Conservation (phyloP, 2,888 invertebrate species). For the Drosophila fungiperda region DNA sequence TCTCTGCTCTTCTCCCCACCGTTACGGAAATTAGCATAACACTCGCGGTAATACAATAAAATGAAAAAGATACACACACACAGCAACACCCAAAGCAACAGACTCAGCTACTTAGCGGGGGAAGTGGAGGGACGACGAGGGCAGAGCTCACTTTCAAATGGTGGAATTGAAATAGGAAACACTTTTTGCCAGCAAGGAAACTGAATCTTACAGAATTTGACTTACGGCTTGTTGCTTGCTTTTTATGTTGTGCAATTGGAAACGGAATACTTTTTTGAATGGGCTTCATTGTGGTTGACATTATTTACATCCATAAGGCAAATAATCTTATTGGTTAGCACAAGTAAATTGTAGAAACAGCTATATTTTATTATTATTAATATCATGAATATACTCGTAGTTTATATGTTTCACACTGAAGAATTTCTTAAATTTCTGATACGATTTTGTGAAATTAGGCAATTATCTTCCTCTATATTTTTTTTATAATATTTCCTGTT, state of each 20-base stretch:
- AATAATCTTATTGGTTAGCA: slow-evolving; percentile 5
- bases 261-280: slow-evolving; percentile 21
- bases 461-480: background rate
- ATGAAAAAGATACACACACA: slow-evolving; percentile 69
- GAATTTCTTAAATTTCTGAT: too few relatives aligned
- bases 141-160: slow-evolving; percentile 71
- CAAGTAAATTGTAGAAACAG: background rate
- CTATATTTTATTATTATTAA: background rate
- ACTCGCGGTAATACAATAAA: slow-evolving; percentile 82
- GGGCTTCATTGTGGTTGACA: slow-evolving; percentile 1
- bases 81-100: slow-evolving; percentile 32
- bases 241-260: slow-evolving; percentile 22
- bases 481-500: background rate
- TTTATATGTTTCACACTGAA: background rate
- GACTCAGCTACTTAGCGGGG: slow-evolving; percentile 27
- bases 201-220: slow-evolving; percentile 36
- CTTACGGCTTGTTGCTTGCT: slow-evolving; percentile 16
- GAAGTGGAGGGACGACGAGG: slow-evolving; percentile 42
- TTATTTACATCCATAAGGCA: background rate
- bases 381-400: background rate
- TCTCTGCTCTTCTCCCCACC: slow-evolving; percentile 30
- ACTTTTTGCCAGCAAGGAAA: slow-evolving; percentile 45
- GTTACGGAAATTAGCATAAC: slow-evolving; percentile 82
- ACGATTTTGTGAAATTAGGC: background rate
- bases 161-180: slow-evolving; percentile 76